These are phyloP conservation scores for Hecatera dysodea DNA, from an alignment of 2,888 invertebrate species.

Conservation along the genomic window DNA sequence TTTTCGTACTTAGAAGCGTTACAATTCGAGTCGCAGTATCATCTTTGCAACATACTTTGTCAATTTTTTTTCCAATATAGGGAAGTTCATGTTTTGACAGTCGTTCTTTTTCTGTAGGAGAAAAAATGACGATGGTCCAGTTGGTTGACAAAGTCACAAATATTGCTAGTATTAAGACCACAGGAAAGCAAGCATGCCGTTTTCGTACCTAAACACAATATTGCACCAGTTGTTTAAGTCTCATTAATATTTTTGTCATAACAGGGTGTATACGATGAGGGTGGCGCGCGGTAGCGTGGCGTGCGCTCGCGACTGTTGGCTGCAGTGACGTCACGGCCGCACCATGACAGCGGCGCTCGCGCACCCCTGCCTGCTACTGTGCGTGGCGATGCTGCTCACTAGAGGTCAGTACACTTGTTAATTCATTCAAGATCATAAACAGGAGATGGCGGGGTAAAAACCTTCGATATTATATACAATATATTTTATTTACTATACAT, in stretches of 20 bases:
- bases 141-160: background rate
- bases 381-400: conserved; percentile 77
- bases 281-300: conserved; percentile 47
- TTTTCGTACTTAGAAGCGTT: no score
- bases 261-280: conserved; percentile 56
- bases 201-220: background rate
- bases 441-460: no score
- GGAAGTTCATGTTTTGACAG: no score
- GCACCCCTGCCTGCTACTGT: conserved; percentile 73
- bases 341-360: conserved; percentile 74
- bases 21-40: no score
- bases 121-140: background rate
- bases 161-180: background rate
- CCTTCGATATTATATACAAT: no score
- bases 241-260: conserved; percentile 7
- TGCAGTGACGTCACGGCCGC: conserved; percentile 58
- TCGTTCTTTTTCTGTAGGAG: background rate
- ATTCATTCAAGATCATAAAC: no score
- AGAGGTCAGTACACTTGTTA: conserved; percentile 73
- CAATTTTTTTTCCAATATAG: no score
- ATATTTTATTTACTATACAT: no score
- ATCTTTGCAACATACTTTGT: no score
- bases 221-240: background rate
- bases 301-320: conserved; percentile 53
- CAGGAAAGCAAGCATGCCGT: background rate